Percentiles rank a stretch among this genome's conserved stretches.
Conservation (phyloP, 2,797 vertebrate species). For the Glyptemys insculpta region DNA sequence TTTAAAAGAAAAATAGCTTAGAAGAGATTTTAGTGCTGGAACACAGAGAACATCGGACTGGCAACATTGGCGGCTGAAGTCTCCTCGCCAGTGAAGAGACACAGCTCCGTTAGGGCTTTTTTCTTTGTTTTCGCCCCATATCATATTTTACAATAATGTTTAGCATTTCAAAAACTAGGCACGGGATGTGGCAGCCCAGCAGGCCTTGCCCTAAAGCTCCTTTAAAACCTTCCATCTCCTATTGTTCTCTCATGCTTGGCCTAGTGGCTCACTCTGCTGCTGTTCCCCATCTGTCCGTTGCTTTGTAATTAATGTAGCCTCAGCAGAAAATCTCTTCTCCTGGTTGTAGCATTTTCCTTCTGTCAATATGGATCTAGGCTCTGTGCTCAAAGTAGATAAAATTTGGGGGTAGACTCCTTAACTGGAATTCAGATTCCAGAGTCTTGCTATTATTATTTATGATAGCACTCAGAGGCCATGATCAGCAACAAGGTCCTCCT, state of each 20-base stretch:
- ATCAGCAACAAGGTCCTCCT: accelerated
- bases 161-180: neutral
- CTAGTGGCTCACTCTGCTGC: neutral
- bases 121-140: neutral
- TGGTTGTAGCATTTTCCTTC: neutral
- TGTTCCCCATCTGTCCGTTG: neutral
- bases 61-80: accelerated
- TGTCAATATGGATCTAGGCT: accelerated
- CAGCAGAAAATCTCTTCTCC: accelerated
- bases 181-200: accelerated
- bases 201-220: accelerated
- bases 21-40: accelerated
- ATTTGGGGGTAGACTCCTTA: neutral
- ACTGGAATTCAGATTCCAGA: neutral
- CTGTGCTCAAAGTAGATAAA: neutral
- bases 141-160: neutral
- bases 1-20: neutral
- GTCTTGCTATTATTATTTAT: neutral
- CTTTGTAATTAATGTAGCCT: neutral
- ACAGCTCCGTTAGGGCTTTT: neutral
- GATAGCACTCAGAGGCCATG: neutral
- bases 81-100: neutral
- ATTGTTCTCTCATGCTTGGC: neutral
- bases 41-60: neutral
- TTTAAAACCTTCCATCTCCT: neutral